These are phyloP conservation scores for Drosophila kambysellisi DNA, from an alignment of 2,888 invertebrate species.

Conservation along the genomic window DNA sequence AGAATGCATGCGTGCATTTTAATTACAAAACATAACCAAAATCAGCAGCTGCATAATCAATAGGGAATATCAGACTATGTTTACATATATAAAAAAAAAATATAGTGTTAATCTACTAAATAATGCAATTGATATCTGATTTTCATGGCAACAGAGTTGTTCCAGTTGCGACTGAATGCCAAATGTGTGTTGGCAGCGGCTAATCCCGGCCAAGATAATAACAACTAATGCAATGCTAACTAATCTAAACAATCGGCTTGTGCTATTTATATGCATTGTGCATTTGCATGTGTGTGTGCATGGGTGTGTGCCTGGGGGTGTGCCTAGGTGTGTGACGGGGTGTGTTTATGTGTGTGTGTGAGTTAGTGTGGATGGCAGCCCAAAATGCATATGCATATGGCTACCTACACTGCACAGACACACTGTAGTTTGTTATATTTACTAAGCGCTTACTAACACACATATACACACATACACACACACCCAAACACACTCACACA, in stretches of 20 bases:
- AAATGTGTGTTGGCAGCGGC: background rate
- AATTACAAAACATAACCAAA: conserved; percentile 16
- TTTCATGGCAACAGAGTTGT: background rate
- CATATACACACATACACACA: conserved; percentile 3
- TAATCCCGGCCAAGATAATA: conserved; percentile 18
- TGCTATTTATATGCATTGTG: conserved; percentile 53
- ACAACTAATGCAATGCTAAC: conserved; percentile 32
- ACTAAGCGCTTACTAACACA: conserved; percentile 65
- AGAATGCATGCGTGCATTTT: conserved; percentile 36
- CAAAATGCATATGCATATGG: conserved; percentile 14
- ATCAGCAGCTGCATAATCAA: conserved; percentile 27
- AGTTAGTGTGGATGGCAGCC: background rate
- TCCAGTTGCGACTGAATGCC: background rate
- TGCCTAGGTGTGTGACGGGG: background rate
- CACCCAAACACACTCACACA: background rate
- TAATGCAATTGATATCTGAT: conserved; percentile 32
- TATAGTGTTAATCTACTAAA: conserved; percentile 37
- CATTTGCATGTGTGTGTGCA: background rate
- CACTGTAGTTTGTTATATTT: conserved; percentile 73
- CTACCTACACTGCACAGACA: conserved; percentile 15
- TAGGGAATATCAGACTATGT: conserved; percentile 12
- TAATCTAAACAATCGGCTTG: conserved; percentile 72
- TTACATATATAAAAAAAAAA: conserved; percentile 4
- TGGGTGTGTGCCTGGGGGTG: no score
- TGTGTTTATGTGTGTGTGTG: conserved; percentile 12